Evolutionary conservation across 2,113 vertebrate species (phyloP).

Genomic region (Eulemur macaco): DNA sequence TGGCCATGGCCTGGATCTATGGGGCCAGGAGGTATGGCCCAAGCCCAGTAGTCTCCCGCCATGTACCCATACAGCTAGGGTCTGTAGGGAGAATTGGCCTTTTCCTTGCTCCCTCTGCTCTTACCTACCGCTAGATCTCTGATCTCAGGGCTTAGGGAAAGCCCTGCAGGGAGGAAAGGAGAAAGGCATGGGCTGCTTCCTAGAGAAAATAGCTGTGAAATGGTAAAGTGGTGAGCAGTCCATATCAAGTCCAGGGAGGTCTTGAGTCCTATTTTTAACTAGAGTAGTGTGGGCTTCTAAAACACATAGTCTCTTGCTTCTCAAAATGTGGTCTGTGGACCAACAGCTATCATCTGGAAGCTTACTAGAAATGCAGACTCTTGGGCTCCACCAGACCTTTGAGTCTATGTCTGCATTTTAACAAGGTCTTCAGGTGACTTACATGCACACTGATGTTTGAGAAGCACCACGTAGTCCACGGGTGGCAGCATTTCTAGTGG

Average conservation of each 20-base stretch:
- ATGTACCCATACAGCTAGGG: neutral
- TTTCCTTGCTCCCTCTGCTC: neutral
- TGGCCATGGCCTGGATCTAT: slow-evolving; percentile 90
- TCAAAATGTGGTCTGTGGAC: neutral
- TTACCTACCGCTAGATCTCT: neutral
- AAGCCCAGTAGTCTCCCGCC: neutral
- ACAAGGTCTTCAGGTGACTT: neutral
- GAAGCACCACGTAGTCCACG: neutral
- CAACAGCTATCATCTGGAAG: neutral
- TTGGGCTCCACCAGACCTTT: neutral
- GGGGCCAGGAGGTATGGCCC: slow-evolving; percentile 88
- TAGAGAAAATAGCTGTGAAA: neutral
- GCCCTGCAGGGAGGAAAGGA: neutral
- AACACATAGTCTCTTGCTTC: neutral
- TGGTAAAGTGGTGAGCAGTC: neutral
- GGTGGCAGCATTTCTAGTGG: neutral
- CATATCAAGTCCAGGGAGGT: neutral
- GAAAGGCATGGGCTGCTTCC: neutral
- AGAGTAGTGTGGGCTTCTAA: neutral
- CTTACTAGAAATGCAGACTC: neutral
- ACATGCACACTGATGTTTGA: neutral
- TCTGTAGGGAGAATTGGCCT: neutral
- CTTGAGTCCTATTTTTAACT: neutral
- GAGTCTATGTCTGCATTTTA: neutral
- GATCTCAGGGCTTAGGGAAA: neutral